These are phyloP conservation scores for Gobius niger DNA, from an alignment of 2,113 vertebrate species.

Conservation along the genomic window DNA sequence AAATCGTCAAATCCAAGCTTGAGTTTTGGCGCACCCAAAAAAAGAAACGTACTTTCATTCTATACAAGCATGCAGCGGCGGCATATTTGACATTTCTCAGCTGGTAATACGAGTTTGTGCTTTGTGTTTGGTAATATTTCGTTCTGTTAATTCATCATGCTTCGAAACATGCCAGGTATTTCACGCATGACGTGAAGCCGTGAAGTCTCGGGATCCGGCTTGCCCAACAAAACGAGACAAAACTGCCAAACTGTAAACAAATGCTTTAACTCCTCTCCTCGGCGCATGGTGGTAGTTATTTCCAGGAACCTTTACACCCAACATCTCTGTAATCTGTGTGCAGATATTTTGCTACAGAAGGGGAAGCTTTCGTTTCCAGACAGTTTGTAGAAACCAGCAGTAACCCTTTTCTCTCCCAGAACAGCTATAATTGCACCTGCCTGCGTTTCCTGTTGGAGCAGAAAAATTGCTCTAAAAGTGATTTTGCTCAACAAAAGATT, in stretches of 20 bases:
- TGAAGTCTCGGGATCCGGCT: slow-evolving; percentile 13
- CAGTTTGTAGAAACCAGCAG: no score
- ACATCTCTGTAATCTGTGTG: no score
- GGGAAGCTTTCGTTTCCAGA: no score
- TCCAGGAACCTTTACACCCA: neutral
- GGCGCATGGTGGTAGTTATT: neutral
- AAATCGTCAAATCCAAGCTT: neutral
- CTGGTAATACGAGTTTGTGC: slow-evolving; percentile 38
- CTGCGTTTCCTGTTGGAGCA: slow-evolving; percentile 5
- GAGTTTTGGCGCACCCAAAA: slow-evolving; percentile 19
- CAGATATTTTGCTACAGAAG: no score
- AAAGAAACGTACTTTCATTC: slow-evolving; percentile 36
- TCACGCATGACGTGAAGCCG: slow-evolving; percentile 10
- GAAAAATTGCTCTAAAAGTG: neutral
- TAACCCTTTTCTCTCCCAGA: neutral
- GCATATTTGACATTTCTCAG: slow-evolving; percentile 40
- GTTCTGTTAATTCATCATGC: slow-evolving; percentile 18
- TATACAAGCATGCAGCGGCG: slow-evolving; percentile 18
- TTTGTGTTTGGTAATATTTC: slow-evolving; percentile 39
- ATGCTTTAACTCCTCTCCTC: slow-evolving; percentile 8
- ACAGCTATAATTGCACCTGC: neutral
- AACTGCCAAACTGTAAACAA: neutral
- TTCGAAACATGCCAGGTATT: slow-evolving; percentile 50
- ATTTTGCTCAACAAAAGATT: slow-evolving; percentile 6
- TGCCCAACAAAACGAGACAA: slow-evolving; percentile 3